phyloP scores from a whole-genome alignment of 2,888 invertebrate species.

The Erebia ligea region DNA sequence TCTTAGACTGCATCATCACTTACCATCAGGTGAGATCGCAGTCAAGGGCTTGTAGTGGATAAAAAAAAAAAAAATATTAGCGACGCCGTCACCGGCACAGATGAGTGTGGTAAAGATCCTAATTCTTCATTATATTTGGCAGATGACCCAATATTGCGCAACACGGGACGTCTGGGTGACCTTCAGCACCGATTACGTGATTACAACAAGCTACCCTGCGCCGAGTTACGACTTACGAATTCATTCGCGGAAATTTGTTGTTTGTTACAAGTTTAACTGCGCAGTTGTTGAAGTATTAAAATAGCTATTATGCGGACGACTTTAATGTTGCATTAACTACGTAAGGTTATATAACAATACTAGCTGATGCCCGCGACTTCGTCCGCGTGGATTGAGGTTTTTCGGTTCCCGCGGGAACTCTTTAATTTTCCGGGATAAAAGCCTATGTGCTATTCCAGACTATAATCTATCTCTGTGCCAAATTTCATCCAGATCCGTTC shows the following conservation, averaged over 20 bases:
- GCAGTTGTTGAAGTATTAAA: not conserved
- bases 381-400: not conserved
- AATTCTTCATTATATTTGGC: not conserved
- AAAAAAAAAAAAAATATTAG: no score
- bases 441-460: no score
- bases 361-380: not conserved
- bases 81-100: no score
- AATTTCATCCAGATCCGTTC: no score
- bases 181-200: constrained; percentile 9
- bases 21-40: no score
- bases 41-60: no score
- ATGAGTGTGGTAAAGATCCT: no score
- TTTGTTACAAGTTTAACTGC: not conserved
- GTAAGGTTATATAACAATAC: not conserved
- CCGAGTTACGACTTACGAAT: constrained; percentile 4
- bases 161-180: not conserved
- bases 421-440: no score
- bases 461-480: no score
- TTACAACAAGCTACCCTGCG: not conserved
- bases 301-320: not conserved
- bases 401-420: no score
- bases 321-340: not conserved
- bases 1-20: no score
- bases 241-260: constrained; percentile 3
- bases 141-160: constrained; percentile 7